Base-by-base conservation (phyloP, 1,140 invertebrate genomes). In the Physella acuta region DNA sequence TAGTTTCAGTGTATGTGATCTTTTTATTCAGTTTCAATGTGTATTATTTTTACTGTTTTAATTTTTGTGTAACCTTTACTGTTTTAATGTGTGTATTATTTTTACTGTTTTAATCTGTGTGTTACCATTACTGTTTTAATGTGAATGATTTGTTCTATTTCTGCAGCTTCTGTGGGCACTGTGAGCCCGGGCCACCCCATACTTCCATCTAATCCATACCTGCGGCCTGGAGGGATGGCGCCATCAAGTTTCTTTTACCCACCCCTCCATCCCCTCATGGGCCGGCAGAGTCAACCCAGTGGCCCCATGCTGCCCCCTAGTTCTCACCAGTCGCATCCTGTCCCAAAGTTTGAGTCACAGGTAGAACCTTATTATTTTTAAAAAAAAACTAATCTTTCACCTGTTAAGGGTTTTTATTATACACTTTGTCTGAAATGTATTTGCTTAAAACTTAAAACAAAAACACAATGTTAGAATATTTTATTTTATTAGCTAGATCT, bases 151-250 rank as follows among this genome's bases (percentile, higher is more conserved):
- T 51, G 30, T 3, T 58, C 4, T 58, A 20, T 37, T 1, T 30
- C 30, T 1, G 3, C 66, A 69, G 37, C 68, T 33, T 53, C 68
- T 1, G 66, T 68, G 24, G 56, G 66, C 36, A 68, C 56, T 3
- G 52, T 88, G 60, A 78, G 82, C 90, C 14, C 91, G 90, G 78
- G 85, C 91, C 91, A 92, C 72, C 92, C 92, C 14, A 71, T 72
- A 76, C 82, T 93, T 3, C 91, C 93, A 78, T 90, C 90, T 20
- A 91, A 92, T 81, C 86, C 92, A 34, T 86, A 92, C 63, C 69
- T 81, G 52, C 75, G 82, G 71, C 86, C 73, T 33, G 75, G 75
- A 33, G 78, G 71, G 58, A 71, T 84, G 64, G 85, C 55, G 17
- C 59, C 60, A 8, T 59, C 85, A 16, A 78, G 81, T 3, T 88